Conservation (phyloP, 2,797 vertebrate species). For the Pelobates cultripes region DNA sequence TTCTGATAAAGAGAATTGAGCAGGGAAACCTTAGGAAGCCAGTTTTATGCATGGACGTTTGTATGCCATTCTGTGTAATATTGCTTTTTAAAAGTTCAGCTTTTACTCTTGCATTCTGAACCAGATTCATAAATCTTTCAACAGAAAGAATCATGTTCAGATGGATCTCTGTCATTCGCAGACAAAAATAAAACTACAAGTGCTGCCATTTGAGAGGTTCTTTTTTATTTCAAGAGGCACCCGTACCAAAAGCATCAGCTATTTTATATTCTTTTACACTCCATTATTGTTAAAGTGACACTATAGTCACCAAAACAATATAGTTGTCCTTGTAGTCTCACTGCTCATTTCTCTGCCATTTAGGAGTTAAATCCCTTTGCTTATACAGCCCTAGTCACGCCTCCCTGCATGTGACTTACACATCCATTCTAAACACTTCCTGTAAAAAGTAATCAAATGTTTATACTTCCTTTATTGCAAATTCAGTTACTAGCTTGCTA, state of each 20-base stretch:
- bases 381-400: too few species aligned
- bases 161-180: not conserved
- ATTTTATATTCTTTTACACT: too few species aligned
- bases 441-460: too few species aligned
- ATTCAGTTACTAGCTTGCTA: too few species aligned
- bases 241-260: not conserved
- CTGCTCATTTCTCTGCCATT: too few species aligned
- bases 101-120: not conserved
- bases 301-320: too few species aligned
- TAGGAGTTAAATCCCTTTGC: too few species aligned
- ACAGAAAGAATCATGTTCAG: not conserved
- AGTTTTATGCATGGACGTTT: not conserved
- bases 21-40: not conserved
- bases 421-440: too few species aligned
- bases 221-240: not conserved
- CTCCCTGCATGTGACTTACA: too few species aligned
- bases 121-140: not conserved
- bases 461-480: too few species aligned
- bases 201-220: not conserved
- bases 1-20: not conserved
- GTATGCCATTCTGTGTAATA: not conserved
- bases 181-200: not conserved
- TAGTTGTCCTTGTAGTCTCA: too few species aligned
- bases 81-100: not conserved
- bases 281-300: too few species aligned